These are phyloP conservation scores for Myiotriccus ornatus DNA, from an alignment of 2,797 vertebrate genomes.

Conservation along the genomic window DNA sequence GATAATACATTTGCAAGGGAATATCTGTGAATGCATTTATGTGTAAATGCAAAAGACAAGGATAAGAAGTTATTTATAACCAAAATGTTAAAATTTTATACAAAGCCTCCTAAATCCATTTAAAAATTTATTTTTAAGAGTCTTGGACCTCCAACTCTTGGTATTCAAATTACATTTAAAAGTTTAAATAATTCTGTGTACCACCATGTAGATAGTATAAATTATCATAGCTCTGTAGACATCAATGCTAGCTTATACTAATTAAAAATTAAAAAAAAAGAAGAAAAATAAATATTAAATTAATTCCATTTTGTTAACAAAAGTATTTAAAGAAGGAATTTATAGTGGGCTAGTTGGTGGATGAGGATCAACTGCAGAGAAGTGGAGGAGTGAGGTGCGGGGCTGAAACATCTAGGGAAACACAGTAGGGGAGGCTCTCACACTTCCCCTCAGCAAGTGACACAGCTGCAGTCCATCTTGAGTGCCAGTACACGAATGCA, in stretches of 20 bases:
- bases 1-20: neutral
- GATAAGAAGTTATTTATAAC: neutral
- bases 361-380: neutral
- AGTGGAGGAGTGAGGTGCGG: neutral
- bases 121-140: neutral
- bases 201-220: neutral
- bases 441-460: neutral
- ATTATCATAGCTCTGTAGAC: neutral
- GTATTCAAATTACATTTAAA: neutral
- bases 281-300: neutral
- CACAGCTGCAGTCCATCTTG: neutral
- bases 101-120: neutral
- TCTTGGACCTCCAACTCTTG: neutral
- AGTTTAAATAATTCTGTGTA: neutral
- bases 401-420: neutral
- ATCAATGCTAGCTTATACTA: neutral
- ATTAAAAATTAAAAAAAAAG: neutral
- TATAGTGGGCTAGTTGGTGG: neutral
- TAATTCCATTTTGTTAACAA: neutral
- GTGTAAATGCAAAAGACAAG: neutral
- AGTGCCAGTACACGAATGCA: neutral
- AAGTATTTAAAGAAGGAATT: neutral
- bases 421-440: neutral
- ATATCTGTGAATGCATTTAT: neutral
- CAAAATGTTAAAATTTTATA: neutral